phyloP scores from a whole-genome alignment of 1,140 invertebrate species.

The Atopsyche davidsoni region DNA sequence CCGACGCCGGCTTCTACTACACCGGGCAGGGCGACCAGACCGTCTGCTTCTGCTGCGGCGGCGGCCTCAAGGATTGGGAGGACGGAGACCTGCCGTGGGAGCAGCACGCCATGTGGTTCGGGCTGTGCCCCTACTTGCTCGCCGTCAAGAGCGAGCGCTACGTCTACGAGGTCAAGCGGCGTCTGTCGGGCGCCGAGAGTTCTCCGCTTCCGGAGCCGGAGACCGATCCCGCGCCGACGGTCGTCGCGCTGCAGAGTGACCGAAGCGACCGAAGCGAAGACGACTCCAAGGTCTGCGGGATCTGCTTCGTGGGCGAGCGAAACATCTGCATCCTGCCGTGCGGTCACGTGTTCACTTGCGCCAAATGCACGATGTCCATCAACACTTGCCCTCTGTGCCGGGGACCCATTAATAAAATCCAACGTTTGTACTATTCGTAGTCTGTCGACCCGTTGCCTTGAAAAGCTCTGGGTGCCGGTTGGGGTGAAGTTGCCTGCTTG shows the following conservation, averaged over 20 bases:
- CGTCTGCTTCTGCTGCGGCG: constrained; percentile 80
- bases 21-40: constrained; percentile 79
- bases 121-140: constrained; percentile 67
- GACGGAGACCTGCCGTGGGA: constrained; percentile 79
- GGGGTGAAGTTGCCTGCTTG: no score
- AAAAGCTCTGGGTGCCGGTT: no score
- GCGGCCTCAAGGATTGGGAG: constrained; percentile 83
- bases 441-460: no score
- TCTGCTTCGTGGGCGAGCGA: constrained; percentile 70
- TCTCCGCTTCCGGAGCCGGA: neutral
- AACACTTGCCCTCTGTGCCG: no score
- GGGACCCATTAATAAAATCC: no score
- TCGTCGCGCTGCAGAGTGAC: neutral
- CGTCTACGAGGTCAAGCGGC: constrained; percentile 47
- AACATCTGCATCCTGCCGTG: constrained; percentile 78
- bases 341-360: constrained; percentile 84
- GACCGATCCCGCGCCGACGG: neutral
- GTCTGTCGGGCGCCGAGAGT: neutral
- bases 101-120: constrained; percentile 82
- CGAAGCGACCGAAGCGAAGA: no score
- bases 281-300: constrained; percentile 51
- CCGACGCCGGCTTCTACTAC: constrained; percentile 86
- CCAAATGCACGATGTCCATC: constrained; percentile 56
- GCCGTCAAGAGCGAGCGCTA: constrained; percentile 69
- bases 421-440: no score